These are phyloP conservation scores for Amblyteles armatorius DNA, from an alignment of 2,888 invertebrate species.

Conservation along the genomic window DNA sequence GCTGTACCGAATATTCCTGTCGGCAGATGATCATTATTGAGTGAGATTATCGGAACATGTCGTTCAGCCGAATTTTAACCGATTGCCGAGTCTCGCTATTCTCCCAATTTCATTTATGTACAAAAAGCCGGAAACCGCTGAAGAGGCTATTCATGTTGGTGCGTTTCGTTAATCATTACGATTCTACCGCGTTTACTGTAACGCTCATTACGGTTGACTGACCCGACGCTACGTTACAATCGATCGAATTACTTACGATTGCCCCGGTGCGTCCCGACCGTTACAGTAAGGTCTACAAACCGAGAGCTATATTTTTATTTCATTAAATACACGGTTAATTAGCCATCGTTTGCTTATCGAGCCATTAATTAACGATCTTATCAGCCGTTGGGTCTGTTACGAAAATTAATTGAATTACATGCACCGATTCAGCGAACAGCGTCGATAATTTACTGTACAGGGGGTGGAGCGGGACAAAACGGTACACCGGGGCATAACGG, in stretches of 20 bases:
- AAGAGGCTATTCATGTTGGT: background rate
- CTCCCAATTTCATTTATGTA: background rate
- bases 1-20: conserved; percentile 98
- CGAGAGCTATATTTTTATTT: background rate
- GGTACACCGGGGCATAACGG: background rate
- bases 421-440: conserved; percentile 2
- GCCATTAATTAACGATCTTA: conserved; percentile 19
- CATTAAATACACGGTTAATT: background rate
- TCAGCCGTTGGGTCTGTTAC: conserved; percentile 20
- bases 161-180: background rate
- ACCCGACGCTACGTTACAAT: conserved; percentile 30
- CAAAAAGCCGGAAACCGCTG: background rate
- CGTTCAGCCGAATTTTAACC: conserved; percentile 23
- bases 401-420: conserved; percentile 35
- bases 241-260: conserved; percentile 50
- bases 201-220: conserved; percentile 32
- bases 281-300: background rate
- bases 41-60: conserved; percentile 48
- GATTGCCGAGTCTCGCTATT: conserved; percentile 5
- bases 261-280: background rate
- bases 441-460: background rate
- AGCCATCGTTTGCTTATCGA: conserved; percentile 5
- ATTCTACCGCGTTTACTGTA: conserved; percentile 17
- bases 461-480: background rate
- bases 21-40: conserved; percentile 82